Conservation (phyloP, 2,888 invertebrate species). For the Desoria tigrina region DNA sequence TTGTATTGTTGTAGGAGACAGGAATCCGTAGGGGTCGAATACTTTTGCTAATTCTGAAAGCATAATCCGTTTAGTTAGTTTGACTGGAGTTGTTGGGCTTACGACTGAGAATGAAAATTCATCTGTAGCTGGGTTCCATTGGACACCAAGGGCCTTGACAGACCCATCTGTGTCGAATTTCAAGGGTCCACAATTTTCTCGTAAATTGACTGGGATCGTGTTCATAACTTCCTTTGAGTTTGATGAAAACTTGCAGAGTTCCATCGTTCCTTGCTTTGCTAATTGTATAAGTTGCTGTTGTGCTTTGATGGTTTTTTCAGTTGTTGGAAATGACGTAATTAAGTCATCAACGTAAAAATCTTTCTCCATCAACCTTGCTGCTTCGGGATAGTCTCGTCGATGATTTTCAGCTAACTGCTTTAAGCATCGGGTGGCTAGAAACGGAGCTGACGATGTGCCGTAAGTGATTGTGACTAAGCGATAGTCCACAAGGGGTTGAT, state of each 20-base stretch:
- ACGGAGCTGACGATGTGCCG: not conserved
- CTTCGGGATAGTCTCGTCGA: not conserved
- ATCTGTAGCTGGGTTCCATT: constrained; percentile 12
- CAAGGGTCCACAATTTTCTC: constrained; percentile 9
- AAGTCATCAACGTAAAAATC: constrained; percentile 1
- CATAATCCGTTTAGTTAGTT: constrained; percentile 19
- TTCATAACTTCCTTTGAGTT: constrained; percentile 30
- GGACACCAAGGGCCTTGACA: constrained; percentile 12
- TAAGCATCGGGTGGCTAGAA: not conserved
- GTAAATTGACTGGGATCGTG: not conserved
- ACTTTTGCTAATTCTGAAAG: constrained; percentile 17
- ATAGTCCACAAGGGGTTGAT: not conserved
- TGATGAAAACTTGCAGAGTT: constrained; percentile 51
- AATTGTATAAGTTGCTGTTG: not conserved
- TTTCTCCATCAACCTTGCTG: not conserved
- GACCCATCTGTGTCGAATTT: not conserved
- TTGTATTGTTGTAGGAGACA: constrained; percentile 13
- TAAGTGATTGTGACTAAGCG: not conserved
- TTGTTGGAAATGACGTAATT: not conserved
- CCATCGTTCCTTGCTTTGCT: too few species aligned
- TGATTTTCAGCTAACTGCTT: not conserved
- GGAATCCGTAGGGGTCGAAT: constrained; percentile 26
- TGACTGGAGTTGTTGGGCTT: not conserved
- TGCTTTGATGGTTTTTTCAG: not conserved
- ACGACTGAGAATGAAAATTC: not conserved